Conservation (phyloP, 2,113 vertebrate genomes). For the Pedionomus torquatus region DNA sequence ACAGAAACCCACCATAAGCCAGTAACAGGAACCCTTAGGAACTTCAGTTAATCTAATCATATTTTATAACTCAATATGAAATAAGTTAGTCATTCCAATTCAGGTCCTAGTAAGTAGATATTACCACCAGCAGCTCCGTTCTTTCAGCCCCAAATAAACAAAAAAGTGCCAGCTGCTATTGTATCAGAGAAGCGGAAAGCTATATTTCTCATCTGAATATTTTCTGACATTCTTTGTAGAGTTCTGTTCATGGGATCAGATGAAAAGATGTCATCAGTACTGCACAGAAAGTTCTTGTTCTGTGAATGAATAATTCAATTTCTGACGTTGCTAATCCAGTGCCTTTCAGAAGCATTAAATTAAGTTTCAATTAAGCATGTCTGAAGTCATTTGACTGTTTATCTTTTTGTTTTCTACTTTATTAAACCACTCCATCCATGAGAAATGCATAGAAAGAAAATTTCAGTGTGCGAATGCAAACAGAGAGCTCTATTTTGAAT, state of each 20-base stretch:
- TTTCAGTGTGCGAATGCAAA: not conserved
- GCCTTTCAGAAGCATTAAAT: slow-evolving; percentile 45
- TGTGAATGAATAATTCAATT: slow-evolving; percentile 44
- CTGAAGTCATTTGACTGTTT: slow-evolving; percentile 52
- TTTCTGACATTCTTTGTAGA: not conserved
- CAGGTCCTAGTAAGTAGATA: not conserved
- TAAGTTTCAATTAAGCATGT: slow-evolving; percentile 49
- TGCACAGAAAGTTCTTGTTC: slow-evolving; percentile 34
- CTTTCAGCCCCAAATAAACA: not conserved
- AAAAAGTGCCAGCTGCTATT: not conserved
- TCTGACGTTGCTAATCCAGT: slow-evolving; percentile 4
- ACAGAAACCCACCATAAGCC: not conserved
- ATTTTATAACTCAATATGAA: not conserved
- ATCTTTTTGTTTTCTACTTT: slow-evolving; percentile 23
- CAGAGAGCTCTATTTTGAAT: not conserved
- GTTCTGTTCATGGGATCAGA: not conserved
- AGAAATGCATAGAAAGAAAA: not conserved
- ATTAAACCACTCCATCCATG: not conserved
- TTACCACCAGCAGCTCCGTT: not conserved
- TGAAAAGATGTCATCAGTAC: not conserved
- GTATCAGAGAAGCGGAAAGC: not conserved
- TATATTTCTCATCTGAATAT: not conserved
- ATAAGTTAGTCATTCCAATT: not conserved
- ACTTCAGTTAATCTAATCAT: not conserved
- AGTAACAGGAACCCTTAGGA: not conserved